These are phyloP conservation scores for Aotus griseimembra DNA, from an alignment of 2,797 vertebrate genomes.

Conservation along the genomic window DNA sequence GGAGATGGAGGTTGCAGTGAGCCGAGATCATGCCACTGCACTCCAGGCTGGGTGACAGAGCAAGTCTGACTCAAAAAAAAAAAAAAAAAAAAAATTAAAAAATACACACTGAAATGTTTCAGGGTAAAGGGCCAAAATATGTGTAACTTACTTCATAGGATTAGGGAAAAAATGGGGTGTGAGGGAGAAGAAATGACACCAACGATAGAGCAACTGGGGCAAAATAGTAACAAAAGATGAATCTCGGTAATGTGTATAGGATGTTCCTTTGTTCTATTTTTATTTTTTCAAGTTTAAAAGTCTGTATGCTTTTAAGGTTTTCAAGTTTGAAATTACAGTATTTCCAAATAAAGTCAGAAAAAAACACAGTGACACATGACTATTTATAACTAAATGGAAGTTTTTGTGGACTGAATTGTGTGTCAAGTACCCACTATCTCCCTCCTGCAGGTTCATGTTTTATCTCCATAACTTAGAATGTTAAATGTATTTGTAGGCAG, in stretches of 20 bases:
- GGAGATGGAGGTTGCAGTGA: no score
- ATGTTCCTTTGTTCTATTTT: not conserved
- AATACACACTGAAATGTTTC: not conserved
- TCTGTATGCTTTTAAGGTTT: not conserved
- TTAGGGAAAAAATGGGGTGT: not conserved
- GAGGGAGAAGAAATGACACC: not conserved
- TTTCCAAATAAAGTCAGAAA: not conserved
- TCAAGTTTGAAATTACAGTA: not conserved
- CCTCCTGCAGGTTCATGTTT: not conserved
- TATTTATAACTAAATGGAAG: not conserved
- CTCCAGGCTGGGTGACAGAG: no score
- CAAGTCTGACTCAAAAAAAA: no score
- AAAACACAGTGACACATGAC: not conserved
- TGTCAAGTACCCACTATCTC: no score
- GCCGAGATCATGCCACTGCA: no score
- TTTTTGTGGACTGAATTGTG: not conserved
- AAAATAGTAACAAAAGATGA: not conserved
- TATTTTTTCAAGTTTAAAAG: not conserved
- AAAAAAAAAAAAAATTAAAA: not conserved
- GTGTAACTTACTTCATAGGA: not conserved
- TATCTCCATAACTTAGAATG: not conserved
- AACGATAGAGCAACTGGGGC: not conserved
- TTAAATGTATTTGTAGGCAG: not conserved
- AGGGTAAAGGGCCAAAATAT: not conserved
- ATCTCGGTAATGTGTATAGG: not conserved